Conservation (phyloP, 2,888 invertebrate genomes). For the Deroplatys truncata region DNA sequence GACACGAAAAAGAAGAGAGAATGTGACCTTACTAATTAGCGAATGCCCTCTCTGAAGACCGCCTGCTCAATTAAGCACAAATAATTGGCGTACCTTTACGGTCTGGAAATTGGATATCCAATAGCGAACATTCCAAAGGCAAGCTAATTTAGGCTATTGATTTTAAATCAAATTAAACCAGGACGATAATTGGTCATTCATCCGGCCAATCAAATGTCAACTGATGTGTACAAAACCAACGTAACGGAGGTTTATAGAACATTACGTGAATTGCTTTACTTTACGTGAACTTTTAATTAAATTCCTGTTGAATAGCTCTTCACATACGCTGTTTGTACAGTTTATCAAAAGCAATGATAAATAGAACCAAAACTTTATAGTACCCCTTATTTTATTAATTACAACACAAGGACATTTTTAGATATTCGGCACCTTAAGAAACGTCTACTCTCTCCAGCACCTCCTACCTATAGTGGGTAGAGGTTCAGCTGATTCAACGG, state of each 20-base stretch:
- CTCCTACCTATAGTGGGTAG: no score
- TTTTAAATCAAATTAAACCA: background rate
- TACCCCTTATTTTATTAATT: no score
- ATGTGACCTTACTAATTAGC: background rate
- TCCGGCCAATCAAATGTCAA: background rate
- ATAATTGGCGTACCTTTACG: background rate
- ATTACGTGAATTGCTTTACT: background rate
- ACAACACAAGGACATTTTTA: no score
- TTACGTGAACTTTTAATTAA: background rate
- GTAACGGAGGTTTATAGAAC: background rate
- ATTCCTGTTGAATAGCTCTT: background rate
- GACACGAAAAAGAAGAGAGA: no score
- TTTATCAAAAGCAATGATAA: no score
- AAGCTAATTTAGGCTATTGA: background rate
- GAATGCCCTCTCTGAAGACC: background rate
- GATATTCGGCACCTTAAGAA: no score
- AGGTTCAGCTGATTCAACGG: no score
- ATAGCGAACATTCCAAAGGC: background rate
- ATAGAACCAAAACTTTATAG: no score
- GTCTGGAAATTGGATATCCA: background rate
- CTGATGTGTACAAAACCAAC: background rate
- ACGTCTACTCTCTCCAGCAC: no score
- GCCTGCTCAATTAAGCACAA: background rate
- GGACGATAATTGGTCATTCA: background rate
- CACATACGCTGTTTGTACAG: no score